Base-by-base conservation (phyloP, 2,113 vertebrate genomes). In the Neolamprologus hecqui region DNA sequence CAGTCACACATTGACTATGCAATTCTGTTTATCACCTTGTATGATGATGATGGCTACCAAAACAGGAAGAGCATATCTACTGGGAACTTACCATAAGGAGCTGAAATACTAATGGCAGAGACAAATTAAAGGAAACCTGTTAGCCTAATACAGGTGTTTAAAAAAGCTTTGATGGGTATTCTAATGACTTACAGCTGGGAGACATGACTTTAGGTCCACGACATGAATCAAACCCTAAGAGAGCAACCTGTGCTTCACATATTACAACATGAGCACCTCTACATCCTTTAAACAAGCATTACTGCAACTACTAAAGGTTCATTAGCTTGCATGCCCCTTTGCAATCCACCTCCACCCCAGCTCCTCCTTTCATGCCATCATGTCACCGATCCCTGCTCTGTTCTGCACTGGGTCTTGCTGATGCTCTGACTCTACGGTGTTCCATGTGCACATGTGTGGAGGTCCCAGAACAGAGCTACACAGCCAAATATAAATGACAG, bases 391-490 rank as follows among this genome's bases (percentile, higher is more conserved):
- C 0, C 63, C 63, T 63, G 58, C 17, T 63, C 31, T 63, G 17
- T 63, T 63, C 58, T n/a, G 17, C 58, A 63, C 31, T 63, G n/a
- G 2, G 12, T 70, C 35, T 70, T 65, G 60, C 60, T 65, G 33
- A n/a, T 37, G 60, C 60, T 60, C 57, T 60, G 0, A 5, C 17
- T 63, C 31, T 0, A 63, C 0, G 6, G 58, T 0, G 57, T 4
- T 63, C 58, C 58, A 33, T 63, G 3, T 57, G 15, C 58, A 63
- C 15, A 35, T 11, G 58, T 35, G 31, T 63, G 58, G 31, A 63
- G 31, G 31, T 35, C 31, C 17, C 58, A 63, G 31, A 63, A 63
- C 1, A 63, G 31, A 63, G 17, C 17, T 63, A 63, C 15, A 35
- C 17, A 63, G 58, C 58, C 58, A 35, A 63, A 63, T 63, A 63